A percentile compares a stretch with the other conserved stretches of the same genome.
Evolutionary conservation across 2,888 invertebrate species (phyloP).

Genomic region (Amiota mariae): DNA sequence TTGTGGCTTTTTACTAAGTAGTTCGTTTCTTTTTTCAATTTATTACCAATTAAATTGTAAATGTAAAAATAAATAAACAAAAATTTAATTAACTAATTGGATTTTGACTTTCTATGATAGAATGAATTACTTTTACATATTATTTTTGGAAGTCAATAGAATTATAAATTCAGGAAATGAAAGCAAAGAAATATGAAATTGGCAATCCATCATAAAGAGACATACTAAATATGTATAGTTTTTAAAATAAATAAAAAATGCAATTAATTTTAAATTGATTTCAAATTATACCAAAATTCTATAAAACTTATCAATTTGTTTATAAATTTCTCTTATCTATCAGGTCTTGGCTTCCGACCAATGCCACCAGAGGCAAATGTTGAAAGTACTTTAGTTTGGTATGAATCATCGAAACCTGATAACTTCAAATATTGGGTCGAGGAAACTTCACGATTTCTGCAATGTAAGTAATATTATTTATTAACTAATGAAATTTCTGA

Average conservation of each 20-base stretch:
- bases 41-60: slow-evolving; percentile 23
- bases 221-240: no score
- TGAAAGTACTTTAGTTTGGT: slow-evolving; percentile 97
- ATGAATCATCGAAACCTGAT: slow-evolving; percentile 78
- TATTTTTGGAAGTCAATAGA: no score
- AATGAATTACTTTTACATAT: no score
- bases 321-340: slow-evolving; percentile 45
- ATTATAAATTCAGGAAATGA: no score
- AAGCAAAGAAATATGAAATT: no score
- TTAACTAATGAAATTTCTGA: neutral
- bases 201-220: no score
- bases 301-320: slow-evolving; percentile 5
- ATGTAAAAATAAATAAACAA: slow-evolving; percentile 9
- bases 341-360: slow-evolving; percentile 97
- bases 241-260: no score
- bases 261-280: neutral
- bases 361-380: slow-evolving; percentile 94
- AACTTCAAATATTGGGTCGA: slow-evolving; percentile 88
- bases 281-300: neutral
- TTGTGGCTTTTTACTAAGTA: neutral
- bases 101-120: slow-evolving; percentile 36
- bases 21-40: neutral
- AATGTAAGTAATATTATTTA: slow-evolving; percentile 76
- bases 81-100: slow-evolving; percentile 65
- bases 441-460: slow-evolving; percentile 83